Evolutionary conservation across 1,140 invertebrate species (phyloP), one percentile per base, ranked within the genome.

Genomic region (Trachymyrmex septentrionalis): DNA sequence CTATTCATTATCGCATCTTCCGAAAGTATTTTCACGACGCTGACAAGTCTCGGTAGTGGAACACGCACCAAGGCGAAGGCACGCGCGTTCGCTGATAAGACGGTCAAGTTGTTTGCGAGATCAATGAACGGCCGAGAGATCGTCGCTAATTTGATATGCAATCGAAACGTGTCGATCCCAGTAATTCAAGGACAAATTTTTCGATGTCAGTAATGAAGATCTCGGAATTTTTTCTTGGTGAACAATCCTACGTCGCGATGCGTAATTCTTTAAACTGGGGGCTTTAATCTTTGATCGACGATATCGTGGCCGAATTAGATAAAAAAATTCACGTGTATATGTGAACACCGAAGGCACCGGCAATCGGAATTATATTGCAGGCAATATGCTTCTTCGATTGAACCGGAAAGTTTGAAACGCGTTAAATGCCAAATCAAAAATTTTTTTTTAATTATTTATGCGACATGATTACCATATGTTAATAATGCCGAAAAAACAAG

Each of bases 81-180:
- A 48, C 14, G 50, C 30, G 44, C 14, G 55, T 48, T 48, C 12
- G 24, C 24, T 84, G 80, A 84, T 84, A 82, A 82, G 80, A 27
- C 53, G 34, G 16, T 12, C 0, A 44, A 82, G 34, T 61, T 75
- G 57, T 50, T 84, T 75, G 38, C 44, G 24, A 75, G 80, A 75
- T 84, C 80, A 61, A 73, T 84, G 80, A 84, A 84, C 69, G 80
- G 34, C 19, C 14, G 55, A 38, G 63, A 14, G 63, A 38, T 27
- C 9, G 55, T 48, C 2, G 55, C 14, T 19, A 71, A 81, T 81
- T 57, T 27, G 38, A 48, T 21, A 61, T 30, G 30, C 38, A 38
- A 75, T 61, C 38, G 12, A 30, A 34, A 16, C 21, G 38, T 21
- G 16, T 48, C 19, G 34, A 48, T 59, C 24, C 19, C 19, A 44